Base-by-base conservation (phyloP, 2,888 invertebrate species). In the Volucella bombylans region DNA sequence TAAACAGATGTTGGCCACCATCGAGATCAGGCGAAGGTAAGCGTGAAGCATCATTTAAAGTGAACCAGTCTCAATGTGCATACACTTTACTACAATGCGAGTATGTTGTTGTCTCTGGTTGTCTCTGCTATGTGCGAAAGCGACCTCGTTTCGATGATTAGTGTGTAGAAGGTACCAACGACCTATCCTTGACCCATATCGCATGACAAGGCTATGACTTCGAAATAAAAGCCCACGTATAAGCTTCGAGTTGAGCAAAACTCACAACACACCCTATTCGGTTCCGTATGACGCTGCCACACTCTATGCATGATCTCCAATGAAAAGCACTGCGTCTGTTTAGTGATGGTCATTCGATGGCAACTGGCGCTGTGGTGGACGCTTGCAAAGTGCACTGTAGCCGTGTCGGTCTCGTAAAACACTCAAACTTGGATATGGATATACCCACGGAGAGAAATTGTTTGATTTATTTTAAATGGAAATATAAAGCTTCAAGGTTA, bases 121-220 rank as follows among this genome's bases (percentile, higher is more conserved):
- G 55, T n/a, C n/a, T n/a, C n/a, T 59, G 23, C 4, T 69, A 67
- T 68, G 81, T 76, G 81, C 78, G 82, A 79, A 81, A 81, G 81
- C 57, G 85, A 81, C 85, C 85, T 85, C 85, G 85, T 81, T 85
- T 81, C 72, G 68, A 81, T 81, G 85, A 76, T 85, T 85, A 85
- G 80, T 85, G 85, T 85, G 62, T 85, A 80, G 72, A 85, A 85
- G 81, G 76, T 85, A 85, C 85, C 85, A 85, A 85, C 85, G 85
- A 85, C 85, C 85, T 77, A 81, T 85, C 85, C 85, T 81, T 85
- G 85, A 81, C 85, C 85, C 81, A 85, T 85, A 77, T 81, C 50
- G 52, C 71, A 52, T 81, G 76, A 81, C 85, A 81, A 85, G 85
- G 85, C 81, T 85, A 67, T 50, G 50, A 77, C 85, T 85, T 81